These are phyloP conservation scores for Phthorimaea operculella DNA, from an alignment of 1,140 invertebrate genomes.

Conservation along the genomic window DNA sequence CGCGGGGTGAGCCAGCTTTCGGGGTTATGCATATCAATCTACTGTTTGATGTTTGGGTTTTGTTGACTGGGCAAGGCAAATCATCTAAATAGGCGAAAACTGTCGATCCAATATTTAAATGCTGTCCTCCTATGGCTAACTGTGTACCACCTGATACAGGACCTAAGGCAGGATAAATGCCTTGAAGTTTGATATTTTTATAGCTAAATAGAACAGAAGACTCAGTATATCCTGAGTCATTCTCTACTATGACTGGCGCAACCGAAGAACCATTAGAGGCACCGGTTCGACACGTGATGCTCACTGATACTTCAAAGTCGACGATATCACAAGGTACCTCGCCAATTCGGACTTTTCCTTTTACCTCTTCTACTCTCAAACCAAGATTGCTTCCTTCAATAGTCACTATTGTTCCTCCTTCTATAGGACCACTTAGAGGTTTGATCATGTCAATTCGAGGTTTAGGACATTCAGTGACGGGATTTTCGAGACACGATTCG, in stretches of 20 bases:
- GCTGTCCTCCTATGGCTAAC: conserved; percentile 88
- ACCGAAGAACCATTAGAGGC: conserved; percentile 78
- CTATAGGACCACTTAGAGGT: conserved; percentile 92
- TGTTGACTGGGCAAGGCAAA: conserved; percentile 87
- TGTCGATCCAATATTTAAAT: conserved; percentile 93
- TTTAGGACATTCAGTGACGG: conserved; percentile 87
- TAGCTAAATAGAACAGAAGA: conserved; percentile 91
- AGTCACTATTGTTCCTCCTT: conserved; percentile 95
- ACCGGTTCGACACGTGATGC: conserved; percentile 89
- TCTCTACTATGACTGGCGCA: conserved; percentile 88
- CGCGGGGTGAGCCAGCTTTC: conserved; percentile 56
- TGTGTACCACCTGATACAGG: conserved; percentile 95
- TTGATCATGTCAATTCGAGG: conserved; percentile 95
- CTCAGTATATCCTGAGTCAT: conserved; percentile 88
- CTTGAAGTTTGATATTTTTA: conserved; percentile 84
- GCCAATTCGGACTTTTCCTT: conserved; percentile 91
- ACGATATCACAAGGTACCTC: conserved; percentile 88
- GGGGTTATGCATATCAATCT: conserved; percentile 90
- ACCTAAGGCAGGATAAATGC: conserved; percentile 86
- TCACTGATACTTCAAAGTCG: conserved; percentile 91
- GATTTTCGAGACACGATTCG: conserved; percentile 79
- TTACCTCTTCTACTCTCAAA: conserved; percentile 88
- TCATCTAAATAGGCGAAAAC: conserved; percentile 91
- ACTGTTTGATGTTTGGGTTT: conserved; percentile 88
- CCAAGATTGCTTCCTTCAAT: conserved; percentile 97